A percentile compares a stretch with the other conserved stretches of the same genome.
phyloP scores from a whole-genome alignment of 2,888 invertebrate genomes.

The Tenthredo scrophulariae region DNA sequence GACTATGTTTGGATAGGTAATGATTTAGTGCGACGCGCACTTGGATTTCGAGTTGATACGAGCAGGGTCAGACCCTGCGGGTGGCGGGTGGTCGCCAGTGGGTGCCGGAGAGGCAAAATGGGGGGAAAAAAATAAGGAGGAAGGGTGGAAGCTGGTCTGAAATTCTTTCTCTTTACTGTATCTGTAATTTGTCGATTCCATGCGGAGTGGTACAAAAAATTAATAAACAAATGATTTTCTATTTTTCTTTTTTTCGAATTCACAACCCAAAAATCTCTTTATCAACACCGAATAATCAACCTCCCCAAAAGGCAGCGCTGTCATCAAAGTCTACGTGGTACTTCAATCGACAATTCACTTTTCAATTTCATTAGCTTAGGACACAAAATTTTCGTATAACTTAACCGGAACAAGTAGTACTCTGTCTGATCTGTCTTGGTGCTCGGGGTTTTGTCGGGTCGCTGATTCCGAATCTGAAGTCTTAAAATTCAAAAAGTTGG shows the following conservation, averaged over 20 bases:
- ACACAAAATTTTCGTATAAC: too few relatives aligned
- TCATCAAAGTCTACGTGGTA: too few relatives aligned
- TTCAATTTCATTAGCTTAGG: too few relatives aligned
- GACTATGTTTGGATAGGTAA: slow-evolving; percentile 74
- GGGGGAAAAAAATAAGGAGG: not conserved
- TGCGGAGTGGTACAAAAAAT: not conserved
- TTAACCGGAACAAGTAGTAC: too few relatives aligned
- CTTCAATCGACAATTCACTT: too few relatives aligned
- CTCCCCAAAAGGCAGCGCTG: too few relatives aligned
- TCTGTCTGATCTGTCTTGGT: not conserved
- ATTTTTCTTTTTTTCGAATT: too few relatives aligned
- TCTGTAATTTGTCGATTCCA: slow-evolving; percentile 16
- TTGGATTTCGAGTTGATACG: slow-evolving; percentile 67
- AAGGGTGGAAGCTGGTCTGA: slow-evolving; percentile 66
- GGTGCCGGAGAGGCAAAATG: slow-evolving; percentile 11
- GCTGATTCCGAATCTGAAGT: not conserved
- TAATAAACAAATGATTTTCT: not conserved
- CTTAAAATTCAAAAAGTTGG: not conserved
- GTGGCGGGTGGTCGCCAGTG: slow-evolving; percentile 37
- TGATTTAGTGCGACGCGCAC: slow-evolving; percentile 74
- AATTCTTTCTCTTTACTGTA: slow-evolving; percentile 75
- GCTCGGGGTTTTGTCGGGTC: not conserved
- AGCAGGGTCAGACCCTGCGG: slow-evolving; percentile 50
- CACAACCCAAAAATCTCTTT: too few relatives aligned
- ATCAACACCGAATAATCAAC: too few relatives aligned